These are phyloP conservation scores for Neolamprologus caudopunctatus DNA, from an alignment of 2,113 vertebrate genomes.

Conservation along the genomic window DNA sequence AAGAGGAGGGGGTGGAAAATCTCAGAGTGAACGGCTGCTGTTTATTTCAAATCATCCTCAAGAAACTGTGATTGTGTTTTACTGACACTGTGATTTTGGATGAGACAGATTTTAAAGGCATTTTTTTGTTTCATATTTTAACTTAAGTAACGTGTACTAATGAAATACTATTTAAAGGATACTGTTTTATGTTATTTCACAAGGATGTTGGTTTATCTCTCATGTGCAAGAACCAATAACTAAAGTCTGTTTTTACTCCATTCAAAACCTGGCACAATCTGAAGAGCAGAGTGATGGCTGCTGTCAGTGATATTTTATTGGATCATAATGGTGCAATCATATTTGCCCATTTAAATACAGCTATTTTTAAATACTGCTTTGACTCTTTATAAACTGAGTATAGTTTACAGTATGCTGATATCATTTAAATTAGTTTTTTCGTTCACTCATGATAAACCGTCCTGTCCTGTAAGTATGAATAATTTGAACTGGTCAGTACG, in stretches of 20 bases:
- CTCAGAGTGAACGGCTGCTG: background rate
- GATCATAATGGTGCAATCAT: background rate
- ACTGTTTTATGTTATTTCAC: background rate
- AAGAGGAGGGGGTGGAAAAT: background rate
- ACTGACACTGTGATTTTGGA: background rate
- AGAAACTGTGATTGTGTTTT: background rate
- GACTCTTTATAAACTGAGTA: background rate
- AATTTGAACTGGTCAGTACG: background rate
- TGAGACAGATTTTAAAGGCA: background rate
- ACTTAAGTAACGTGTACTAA: background rate
- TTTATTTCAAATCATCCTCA: background rate
- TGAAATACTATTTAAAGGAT: background rate
- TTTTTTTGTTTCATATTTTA: background rate
- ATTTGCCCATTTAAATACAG: background rate
- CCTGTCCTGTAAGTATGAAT: background rate
- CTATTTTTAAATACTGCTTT: background rate
- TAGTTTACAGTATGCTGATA: background rate
- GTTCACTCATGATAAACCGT: background rate
- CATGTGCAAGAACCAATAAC: background rate
- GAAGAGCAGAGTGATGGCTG: background rate
- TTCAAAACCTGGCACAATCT: background rate
- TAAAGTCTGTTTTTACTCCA: background rate
- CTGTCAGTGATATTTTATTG: background rate
- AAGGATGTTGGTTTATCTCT: background rate
- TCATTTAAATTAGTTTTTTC: background rate